Evolutionary conservation across 2,888 invertebrate species (phyloP), one percentile per base, ranked within the genome.

Genomic region (Metopia argyrocephala): DNA sequence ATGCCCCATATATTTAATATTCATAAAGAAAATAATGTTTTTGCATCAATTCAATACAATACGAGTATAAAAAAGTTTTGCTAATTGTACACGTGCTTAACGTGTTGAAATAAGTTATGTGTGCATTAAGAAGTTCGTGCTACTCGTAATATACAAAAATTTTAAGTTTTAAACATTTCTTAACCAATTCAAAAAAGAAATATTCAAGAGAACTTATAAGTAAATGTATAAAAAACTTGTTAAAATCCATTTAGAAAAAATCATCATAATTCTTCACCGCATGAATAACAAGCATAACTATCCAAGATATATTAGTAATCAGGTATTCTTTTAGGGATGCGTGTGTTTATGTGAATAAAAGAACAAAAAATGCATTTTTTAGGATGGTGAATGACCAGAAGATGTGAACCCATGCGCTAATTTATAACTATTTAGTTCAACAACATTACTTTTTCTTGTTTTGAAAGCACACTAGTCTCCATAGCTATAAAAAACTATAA

Each of bases 381-480:
- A 20, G 31, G 71, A 76, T 76, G 80, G 80, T 80, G 76, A 80
- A 76, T 80, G 80, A 73, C 80, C 80, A 76, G 23, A 69, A 57
- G 76, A 73, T 68, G 64, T 73, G 76, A 80, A 76, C 71, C 68
- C 71, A 76, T 80, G 76, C 80, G 76, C 80, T 76, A 80, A 80
- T 80, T 80, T 73, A 73, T n/a, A n/a, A n/a, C n/a, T 76, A 80
- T 80, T 80, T 73, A 73, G 76, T 76, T 76, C 73, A 76, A 57
- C 80, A 76, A 46, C 64, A 52, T 69, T 76, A 56, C 61, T 56
- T 73, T 12, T 76, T 68, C 50, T 45, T 69, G 50, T 21, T 64
- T 27, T 28, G 64, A 64, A 57, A 73, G 71, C 68, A 57, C 62
- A 76, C 38, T 38, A 12, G 38, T 38, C 38, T 38, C n/a, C n/a